A percentile compares a stretch with the other conserved stretches of the same genome.
Conservation (phyloP, 2,113 vertebrate genomes). For the Turdus rufiventris region DNA sequence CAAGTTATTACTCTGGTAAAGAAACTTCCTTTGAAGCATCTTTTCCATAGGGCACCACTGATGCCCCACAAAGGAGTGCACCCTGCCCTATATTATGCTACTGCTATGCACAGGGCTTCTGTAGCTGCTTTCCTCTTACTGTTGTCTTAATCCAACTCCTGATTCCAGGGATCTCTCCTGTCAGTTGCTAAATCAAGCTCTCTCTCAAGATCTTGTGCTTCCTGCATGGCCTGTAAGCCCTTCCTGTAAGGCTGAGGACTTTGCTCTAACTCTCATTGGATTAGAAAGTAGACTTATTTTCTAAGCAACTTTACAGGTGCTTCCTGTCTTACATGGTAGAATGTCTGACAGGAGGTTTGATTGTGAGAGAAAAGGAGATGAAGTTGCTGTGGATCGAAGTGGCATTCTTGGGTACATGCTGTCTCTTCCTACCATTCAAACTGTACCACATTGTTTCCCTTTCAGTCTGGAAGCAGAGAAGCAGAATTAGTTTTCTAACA, state of each 20-base stretch:
- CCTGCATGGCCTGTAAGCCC: neutral
- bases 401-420: accelerated
- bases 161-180: neutral
- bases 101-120: neutral
- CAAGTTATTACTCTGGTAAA: neutral
- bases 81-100: accelerated
- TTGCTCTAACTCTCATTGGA: neutral
- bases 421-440: neutral
- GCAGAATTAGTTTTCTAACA: neutral
- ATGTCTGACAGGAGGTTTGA: neutral
- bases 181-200: neutral
- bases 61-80: accelerated
- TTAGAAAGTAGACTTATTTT: neutral
- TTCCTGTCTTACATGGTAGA: neutral
- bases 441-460: neutral
- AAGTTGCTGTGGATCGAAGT: neutral
- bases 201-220: neutral
- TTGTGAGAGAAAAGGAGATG: neutral
- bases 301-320: neutral
- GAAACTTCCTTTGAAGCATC: neutral
- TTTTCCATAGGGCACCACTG: neutral
- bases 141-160: neutral
- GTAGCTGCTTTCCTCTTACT: neutral
- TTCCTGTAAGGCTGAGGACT: neutral
- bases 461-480: neutral